Percentiles rank a stretch among this genome's conserved stretches.
Evolutionary conservation across 2,113 vertebrate species (phyloP).

Genomic region (Galemys pyrenaicus): DNA sequence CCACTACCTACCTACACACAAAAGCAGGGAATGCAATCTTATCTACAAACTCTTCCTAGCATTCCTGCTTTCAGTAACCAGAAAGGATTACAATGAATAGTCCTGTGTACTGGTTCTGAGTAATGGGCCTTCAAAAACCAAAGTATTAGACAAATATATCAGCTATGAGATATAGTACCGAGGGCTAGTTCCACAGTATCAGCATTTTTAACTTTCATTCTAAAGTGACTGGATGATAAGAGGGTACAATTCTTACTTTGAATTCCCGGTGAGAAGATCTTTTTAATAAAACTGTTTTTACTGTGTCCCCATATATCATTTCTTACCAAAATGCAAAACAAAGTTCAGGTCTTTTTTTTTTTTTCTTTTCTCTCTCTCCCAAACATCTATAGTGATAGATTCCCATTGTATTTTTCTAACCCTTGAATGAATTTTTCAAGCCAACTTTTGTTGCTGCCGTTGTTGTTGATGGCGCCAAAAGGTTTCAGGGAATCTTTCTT

Average conservation of each 20-base stretch:
- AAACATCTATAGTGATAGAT: conserved; percentile 85
- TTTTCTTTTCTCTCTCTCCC: not conserved
- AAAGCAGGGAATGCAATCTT: conserved; percentile 57
- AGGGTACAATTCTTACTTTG: conserved; percentile 86
- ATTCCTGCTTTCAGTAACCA: conserved; percentile 78
- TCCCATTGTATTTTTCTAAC: conserved; percentile 81
- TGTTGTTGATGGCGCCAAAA: conserved; percentile 81
- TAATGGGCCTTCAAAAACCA: conserved; percentile 86
- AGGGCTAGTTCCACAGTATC: conserved; percentile 81
- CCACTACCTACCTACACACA: not conserved
- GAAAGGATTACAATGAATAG: conserved; percentile 82
- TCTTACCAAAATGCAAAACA: conserved; percentile 87
- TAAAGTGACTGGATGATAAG: conserved; percentile 88
- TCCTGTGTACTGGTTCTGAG: conserved; percentile 68
- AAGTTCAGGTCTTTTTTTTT: conserved; percentile 69
- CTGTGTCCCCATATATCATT: conserved; percentile 87
- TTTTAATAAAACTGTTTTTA: conserved; percentile 89
- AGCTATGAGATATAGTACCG: conserved; percentile 84
- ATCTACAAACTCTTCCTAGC: conserved; percentile 66
- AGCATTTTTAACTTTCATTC: conserved; percentile 88
- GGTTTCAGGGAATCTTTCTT: conserved; percentile 79
- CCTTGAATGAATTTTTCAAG: conserved; percentile 84
- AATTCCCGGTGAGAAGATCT: conserved; percentile 85
- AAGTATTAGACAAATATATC: conserved; percentile 88
- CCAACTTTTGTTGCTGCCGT: conserved; percentile 76